phyloP scores from a whole-genome alignment of 2,797 vertebrate species.

The Anguilla marmorata region DNA sequence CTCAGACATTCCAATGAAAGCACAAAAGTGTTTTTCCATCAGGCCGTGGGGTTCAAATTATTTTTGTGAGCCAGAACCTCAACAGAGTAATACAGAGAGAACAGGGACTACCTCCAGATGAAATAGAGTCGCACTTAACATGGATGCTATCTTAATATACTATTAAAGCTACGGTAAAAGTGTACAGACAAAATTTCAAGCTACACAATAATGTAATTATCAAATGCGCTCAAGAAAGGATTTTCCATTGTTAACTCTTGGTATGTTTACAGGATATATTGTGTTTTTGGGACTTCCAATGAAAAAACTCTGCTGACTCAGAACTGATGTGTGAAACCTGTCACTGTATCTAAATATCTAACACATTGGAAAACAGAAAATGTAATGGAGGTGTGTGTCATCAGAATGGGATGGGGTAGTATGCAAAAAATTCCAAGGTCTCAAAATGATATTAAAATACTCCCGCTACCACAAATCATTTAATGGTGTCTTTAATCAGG shows the following conservation, averaged over 20 bases:
- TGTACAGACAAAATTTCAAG: neutral
- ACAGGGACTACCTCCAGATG: neutral
- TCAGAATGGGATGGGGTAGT: neutral
- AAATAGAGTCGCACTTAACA: too few species aligned
- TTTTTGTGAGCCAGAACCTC: neutral
- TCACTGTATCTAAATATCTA: slow-evolving; percentile 42
- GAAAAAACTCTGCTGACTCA: neutral
- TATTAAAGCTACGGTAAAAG: neutral
- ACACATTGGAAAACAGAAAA: slow-evolving; percentile 36
- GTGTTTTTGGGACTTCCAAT: neutral
- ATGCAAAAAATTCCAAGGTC: slow-evolving; percentile 37
- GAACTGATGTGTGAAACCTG: slow-evolving; percentile 15
- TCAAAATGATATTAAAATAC: slow-evolving; percentile 61
- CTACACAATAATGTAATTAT: neutral
- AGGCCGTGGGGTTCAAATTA: neutral
- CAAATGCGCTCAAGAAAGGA: neutral
- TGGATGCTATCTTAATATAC: neutral
- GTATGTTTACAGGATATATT: neutral
- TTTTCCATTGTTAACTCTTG: neutral
- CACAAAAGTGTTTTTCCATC: slow-evolving; percentile 10
- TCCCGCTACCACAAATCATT: slow-evolving; percentile 50
- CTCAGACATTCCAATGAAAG: slow-evolving; percentile 49
- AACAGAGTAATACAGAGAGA: neutral
- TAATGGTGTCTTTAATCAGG: neutral
- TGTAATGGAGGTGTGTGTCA: slow-evolving; percentile 32